A percentile compares a stretch with the other conserved stretches of the same genome.
Evolutionary conservation across 2,888 invertebrate genomes (phyloP).

Genomic region (Diloba caeruleocephala): DNA sequence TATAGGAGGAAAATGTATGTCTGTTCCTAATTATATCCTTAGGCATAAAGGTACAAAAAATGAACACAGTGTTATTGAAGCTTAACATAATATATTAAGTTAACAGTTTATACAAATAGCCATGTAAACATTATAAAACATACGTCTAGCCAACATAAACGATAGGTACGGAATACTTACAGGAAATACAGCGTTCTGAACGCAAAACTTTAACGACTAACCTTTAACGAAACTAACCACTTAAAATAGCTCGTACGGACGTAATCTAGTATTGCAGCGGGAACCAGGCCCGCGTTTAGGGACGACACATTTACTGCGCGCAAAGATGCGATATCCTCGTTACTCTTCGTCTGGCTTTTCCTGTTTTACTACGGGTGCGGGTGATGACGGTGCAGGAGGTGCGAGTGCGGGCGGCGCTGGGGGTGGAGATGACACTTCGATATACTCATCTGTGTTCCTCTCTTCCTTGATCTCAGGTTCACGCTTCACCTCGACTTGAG

Average conservation of each 20-base stretch:
- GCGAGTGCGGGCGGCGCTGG: conserved; percentile 65
- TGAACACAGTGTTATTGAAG: conserved; percentile 62
- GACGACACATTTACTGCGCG: conserved; percentile 74
- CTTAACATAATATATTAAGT: conserved; percentile 86
- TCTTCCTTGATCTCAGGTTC: conserved; percentile 85
- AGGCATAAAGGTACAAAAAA: conserved; percentile 2
- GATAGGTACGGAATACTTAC: conserved; percentile 66
- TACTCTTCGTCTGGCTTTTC: conserved; percentile 80
- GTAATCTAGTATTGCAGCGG: conserved; percentile 89
- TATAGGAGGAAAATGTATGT: neutral
- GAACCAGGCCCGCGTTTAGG: conserved; percentile 71
- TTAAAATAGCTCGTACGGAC: conserved; percentile 78
- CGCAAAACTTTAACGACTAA: conserved; percentile 81
- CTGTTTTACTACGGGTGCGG: conserved; percentile 75
- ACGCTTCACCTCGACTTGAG: conserved; percentile 70
- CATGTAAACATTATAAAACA: conserved; percentile 87
- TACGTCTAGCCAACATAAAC: conserved; percentile 81
- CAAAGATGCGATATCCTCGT: conserved; percentile 14
- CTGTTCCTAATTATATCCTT: too few relatives aligned
- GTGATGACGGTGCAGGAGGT: conserved; percentile 56
- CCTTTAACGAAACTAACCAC: conserved; percentile 73
- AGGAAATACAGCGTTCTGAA: conserved; percentile 83
- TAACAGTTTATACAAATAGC: conserved; percentile 87
- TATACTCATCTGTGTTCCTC: conserved; percentile 80
- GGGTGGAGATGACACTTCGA: conserved; percentile 84